Evolutionary conservation across 2,888 invertebrate species (phyloP).

Genomic region (Eupithecia dodoneata): DNA sequence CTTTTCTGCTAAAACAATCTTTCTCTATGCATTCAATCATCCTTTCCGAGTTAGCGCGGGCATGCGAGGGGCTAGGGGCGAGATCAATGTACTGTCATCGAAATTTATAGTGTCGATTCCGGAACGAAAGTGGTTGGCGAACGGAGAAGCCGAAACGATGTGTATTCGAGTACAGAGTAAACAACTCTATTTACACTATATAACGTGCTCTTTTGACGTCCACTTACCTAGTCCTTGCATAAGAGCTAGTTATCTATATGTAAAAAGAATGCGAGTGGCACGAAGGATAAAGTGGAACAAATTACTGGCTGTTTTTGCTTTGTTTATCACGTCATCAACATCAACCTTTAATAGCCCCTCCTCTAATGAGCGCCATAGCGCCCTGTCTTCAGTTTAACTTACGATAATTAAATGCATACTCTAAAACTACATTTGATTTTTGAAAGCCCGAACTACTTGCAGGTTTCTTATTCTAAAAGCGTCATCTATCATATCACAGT

Average conservation of each 20-base stretch:
- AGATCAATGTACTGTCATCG: slow-evolving; percentile 37
- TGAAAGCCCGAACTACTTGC: too few species aligned
- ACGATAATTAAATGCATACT: too few species aligned
- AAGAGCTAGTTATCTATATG: background rate
- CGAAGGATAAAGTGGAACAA: background rate
- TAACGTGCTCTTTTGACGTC: background rate
- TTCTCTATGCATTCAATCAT: background rate
- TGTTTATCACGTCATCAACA: too few species aligned
- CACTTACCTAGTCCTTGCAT: background rate
- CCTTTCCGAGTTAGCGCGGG: background rate
- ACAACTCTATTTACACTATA: background rate
- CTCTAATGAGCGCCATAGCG: too few species aligned
- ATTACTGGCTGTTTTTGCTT: background rate
- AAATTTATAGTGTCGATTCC: slow-evolving; percentile 39
- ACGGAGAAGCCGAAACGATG: slow-evolving; percentile 2
- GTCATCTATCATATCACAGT: too few species aligned
- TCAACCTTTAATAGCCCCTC: too few species aligned
- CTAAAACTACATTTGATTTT: too few species aligned
- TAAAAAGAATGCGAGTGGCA: background rate
- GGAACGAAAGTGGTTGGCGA: slow-evolving; percentile 34
- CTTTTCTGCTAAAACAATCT: background rate
- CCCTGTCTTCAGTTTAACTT: too few species aligned
- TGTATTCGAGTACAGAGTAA: slow-evolving; percentile 4
- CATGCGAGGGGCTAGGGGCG: slow-evolving; percentile 15
- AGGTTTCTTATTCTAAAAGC: too few species aligned